Conservation (phyloP, 2,888 invertebrate species). For the Busseola fusca region DNA sequence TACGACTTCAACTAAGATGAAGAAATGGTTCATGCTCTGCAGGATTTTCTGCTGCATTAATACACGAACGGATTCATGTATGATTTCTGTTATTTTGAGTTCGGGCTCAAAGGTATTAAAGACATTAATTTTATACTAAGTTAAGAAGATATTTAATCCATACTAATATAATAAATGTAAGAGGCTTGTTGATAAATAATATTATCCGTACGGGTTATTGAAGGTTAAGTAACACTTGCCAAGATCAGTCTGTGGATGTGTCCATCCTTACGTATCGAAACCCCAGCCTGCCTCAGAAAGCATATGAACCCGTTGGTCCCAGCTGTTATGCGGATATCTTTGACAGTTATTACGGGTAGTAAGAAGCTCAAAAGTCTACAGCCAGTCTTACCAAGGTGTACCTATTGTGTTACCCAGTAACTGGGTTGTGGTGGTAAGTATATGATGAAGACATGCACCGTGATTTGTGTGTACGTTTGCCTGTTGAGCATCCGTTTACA, state of each 20-base stretch:
- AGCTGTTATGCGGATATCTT: not conserved
- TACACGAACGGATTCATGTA: conserved; percentile 48
- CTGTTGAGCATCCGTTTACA: not conserved
- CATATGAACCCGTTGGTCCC: not conserved
- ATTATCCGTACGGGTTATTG: not conserved
- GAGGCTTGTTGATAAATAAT: not conserved
- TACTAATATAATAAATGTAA: not conserved
- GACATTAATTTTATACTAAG: not conserved
- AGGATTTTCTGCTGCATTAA: conserved; percentile 62
- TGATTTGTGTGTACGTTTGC: not conserved
- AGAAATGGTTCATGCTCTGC: conserved; percentile 57
- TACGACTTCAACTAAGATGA: conserved; percentile 59
- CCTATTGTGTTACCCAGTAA: not conserved
- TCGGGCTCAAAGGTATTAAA: not conserved
- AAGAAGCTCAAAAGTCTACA: not conserved
- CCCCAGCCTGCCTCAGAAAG: not conserved
- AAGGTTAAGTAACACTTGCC: not conserved
- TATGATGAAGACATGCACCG: not conserved
- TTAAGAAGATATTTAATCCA: not conserved
- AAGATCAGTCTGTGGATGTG: not conserved
- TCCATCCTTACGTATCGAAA: not conserved
- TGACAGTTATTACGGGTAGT: not conserved
- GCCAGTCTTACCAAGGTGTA: not conserved
- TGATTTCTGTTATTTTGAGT: conserved; percentile 44
- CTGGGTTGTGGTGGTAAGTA: not conserved